phyloP scores from a whole-genome alignment of 2,888 invertebrate species.

The Notodonta ziczac region DNA sequence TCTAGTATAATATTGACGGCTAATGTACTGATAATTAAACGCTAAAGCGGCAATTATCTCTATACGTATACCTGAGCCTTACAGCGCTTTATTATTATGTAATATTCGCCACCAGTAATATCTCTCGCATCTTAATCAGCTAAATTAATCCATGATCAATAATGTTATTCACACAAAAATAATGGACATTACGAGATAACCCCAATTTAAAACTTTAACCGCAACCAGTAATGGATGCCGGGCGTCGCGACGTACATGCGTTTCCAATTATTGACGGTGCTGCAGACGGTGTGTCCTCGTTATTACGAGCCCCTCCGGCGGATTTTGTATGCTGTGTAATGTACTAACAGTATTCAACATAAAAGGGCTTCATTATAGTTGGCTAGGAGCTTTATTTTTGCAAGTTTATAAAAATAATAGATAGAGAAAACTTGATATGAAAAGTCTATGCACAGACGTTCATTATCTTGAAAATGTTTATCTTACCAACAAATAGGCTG shows the following conservation, averaged over 20 bases:
- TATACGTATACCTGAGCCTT: no score
- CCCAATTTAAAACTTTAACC: constrained; percentile 1
- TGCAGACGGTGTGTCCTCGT: constrained; percentile 29
- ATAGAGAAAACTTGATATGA: no score
- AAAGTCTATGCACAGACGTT: no score
- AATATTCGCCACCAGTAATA: no score
- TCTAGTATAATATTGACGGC: no score
- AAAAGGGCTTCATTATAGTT: background rate
- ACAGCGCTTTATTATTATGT: no score
- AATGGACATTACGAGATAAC: background rate
- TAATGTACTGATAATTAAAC: no score
- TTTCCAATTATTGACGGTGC: constrained; percentile 58
- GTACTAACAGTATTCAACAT: background rate
- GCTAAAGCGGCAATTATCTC: no score
- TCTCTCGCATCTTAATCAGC: no score
- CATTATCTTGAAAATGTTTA: no score
- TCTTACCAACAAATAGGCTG: no score
- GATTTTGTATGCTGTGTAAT: background rate
- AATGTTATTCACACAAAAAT: background rate
- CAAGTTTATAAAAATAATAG: background rate
- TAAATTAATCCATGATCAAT: background rate
- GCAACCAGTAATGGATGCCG: background rate
- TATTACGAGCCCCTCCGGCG: background rate
- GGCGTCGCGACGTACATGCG: constrained; percentile 41
- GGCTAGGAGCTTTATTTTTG: background rate